Percentiles rank a stretch among this genome's conserved stretches.
phyloP scores from a whole-genome alignment of 2,113 vertebrate genomes.

The Myotis davidii region DNA sequence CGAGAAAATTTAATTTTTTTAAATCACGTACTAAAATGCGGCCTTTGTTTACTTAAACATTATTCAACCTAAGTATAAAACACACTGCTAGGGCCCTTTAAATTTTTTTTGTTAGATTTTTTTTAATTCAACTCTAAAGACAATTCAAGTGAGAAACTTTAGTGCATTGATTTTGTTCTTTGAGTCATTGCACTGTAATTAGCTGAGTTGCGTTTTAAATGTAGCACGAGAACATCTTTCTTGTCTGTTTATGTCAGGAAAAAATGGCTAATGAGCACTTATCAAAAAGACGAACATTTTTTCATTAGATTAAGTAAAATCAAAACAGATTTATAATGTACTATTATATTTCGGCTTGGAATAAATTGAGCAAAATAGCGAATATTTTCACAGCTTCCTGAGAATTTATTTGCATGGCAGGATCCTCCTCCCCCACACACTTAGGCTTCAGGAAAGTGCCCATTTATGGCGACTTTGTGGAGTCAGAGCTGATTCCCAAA shows the following conservation, averaged over 20 bases:
- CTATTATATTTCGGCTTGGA: conserved; percentile 76
- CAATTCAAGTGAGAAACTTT: conserved; percentile 78
- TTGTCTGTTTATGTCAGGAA: conserved; percentile 87
- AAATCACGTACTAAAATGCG: neutral
- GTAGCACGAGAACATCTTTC: conserved; percentile 76
- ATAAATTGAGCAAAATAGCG: conserved; percentile 80
- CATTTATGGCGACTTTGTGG: neutral
- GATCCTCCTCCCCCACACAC: neutral
- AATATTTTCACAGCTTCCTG: conserved; percentile 68
- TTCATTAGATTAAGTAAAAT: conserved; percentile 84
- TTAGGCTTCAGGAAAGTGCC: conserved; percentile 40
- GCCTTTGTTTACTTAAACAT: conserved; percentile 65
- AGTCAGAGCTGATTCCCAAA: neutral
- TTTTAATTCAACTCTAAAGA: conserved; percentile 68
- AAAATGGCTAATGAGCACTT: conserved; percentile 84
- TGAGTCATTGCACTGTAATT: conserved; percentile 84
- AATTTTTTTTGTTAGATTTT: conserved; percentile 52
- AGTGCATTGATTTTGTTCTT: conserved; percentile 77
- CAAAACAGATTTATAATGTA: conserved; percentile 77
- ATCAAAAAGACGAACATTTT: conserved; percentile 83
- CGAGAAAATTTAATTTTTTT: neutral
- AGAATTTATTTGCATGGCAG: conserved; percentile 69
- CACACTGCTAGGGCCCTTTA: conserved; percentile 58
- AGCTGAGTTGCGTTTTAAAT: conserved; percentile 81
- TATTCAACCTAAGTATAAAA: conserved; percentile 64